Percentiles rank a stretch among this genome's conserved stretches.
Evolutionary conservation across 2,113 vertebrate genomes (phyloP).

Genomic region (Leptobrachium leishanense): DNA sequence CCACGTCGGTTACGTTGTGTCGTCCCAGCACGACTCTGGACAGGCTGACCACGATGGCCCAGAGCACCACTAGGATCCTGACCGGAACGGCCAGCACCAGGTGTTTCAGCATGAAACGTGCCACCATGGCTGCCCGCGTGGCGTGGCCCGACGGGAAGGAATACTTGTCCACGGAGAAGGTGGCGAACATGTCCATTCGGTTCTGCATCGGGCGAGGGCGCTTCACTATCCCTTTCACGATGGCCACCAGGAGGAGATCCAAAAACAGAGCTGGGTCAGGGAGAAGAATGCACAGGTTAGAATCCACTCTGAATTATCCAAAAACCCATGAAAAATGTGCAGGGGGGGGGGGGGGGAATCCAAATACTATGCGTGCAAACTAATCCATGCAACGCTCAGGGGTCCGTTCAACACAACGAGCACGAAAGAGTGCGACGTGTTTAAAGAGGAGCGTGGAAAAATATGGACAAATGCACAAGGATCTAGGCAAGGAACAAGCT

Average conservation of each 20-base stretch:
- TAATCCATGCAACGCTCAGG: too few relatives aligned
- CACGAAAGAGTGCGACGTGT: too few relatives aligned
- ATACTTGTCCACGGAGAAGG: constrained; percentile 92
- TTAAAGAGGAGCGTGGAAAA: too few relatives aligned
- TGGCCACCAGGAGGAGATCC: constrained; percentile 82
- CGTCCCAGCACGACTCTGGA: constrained; percentile 92
- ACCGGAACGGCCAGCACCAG: constrained; percentile 88
- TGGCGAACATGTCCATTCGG: constrained; percentile 97
- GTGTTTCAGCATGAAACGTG: constrained; percentile 88
- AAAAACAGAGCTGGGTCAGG: constrained; percentile 77
- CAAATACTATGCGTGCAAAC: too few relatives aligned
- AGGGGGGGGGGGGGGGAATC: too few relatives aligned
- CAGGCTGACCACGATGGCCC: constrained; percentile 83
- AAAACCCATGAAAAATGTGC: too few relatives aligned
- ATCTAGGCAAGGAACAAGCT: too few relatives aligned
- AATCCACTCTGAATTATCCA: too few relatives aligned
- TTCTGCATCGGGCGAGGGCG: constrained; percentile 88
- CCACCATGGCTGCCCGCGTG: constrained; percentile 89
- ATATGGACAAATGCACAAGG: too few relatives aligned
- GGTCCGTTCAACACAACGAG: too few relatives aligned
- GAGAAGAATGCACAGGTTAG: constrained; percentile 1
- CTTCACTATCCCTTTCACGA: constrained; percentile 86
- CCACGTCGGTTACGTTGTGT: constrained; percentile 93
- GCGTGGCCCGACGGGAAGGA: constrained; percentile 95
- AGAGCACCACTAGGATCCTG: constrained; percentile 85